Conservation (phyloP, 2,113 vertebrate species). For the Periophthalmodon schlosseri region DNA sequence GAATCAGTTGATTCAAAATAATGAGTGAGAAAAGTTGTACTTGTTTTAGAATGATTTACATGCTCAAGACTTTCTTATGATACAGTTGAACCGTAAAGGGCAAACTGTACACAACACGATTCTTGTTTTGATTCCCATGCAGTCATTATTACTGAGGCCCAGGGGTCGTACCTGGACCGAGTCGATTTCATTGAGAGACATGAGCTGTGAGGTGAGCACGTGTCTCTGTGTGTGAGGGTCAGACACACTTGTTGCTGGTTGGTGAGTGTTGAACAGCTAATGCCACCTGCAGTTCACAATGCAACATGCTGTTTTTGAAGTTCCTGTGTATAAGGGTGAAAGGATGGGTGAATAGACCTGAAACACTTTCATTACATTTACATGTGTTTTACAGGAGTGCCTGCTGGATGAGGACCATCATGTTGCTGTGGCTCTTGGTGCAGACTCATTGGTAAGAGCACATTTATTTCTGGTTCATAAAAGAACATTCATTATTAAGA, state of each 20-base stretch:
- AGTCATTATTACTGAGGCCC: neutral
- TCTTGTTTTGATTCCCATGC: neutral
- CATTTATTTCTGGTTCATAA: neutral
- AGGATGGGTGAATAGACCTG: neutral
- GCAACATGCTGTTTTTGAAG: neutral
- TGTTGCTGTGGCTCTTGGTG: conserved; percentile 88
- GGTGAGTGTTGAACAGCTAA: conserved; percentile 14
- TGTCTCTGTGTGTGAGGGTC: conserved; percentile 9
- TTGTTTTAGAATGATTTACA: neutral
- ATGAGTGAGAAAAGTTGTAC: neutral
- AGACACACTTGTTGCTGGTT: conserved; percentile 16
- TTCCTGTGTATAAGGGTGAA: neutral
- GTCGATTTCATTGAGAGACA: neutral
- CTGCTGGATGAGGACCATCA: conserved; percentile 86
- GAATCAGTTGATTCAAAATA: neutral
- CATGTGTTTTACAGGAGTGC: conserved; percentile 75
- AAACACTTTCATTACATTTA: neutral
- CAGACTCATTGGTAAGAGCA: conserved; percentile 53
- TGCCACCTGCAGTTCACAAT: conserved; percentile 3
- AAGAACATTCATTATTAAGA: neutral
- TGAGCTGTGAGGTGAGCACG: neutral
- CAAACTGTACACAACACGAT: neutral
- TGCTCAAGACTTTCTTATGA: neutral
- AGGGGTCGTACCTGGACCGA: neutral
- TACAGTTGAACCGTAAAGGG: neutral